Evolutionary conservation across 2,797 vertebrate genomes (phyloP).

Genomic region (Sylvia borin): DNA sequence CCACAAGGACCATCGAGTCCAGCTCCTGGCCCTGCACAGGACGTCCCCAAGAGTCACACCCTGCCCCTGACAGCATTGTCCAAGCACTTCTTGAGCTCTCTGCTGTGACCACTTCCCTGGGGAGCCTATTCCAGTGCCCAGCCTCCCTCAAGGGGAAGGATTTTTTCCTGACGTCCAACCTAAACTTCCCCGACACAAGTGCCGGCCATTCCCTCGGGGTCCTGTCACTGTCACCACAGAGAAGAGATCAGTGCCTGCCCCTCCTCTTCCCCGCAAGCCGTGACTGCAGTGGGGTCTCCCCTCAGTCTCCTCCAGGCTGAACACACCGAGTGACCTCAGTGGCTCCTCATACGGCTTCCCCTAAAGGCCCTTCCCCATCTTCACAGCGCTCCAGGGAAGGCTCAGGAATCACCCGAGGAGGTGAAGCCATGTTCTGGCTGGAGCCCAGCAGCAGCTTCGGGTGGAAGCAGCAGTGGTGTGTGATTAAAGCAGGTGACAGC

Average conservation of each 20-base stretch:
- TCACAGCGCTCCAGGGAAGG: neutral
- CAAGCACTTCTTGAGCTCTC: neutral
- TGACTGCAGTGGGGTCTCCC: rapidly evolving
- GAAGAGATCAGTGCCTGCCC: too few species aligned
- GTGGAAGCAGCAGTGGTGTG: neutral
- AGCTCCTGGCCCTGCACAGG: neutral
- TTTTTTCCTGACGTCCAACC: neutral
- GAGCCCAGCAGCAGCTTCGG: neutral
- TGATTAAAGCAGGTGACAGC: neutral
- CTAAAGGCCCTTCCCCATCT: too few species aligned
- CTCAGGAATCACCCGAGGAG: neutral
- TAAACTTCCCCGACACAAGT: neutral
- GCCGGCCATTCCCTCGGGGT: neutral
- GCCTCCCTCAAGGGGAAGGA: too few species aligned
- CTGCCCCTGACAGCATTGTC: neutral
- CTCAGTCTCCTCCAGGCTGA: neutral
- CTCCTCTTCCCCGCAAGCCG: neutral
- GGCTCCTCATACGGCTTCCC: rapidly evolving
- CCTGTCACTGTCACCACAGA: neutral
- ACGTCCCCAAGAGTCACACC: neutral
- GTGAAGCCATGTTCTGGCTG: neutral
- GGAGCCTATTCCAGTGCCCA: neutral
- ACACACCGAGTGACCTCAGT: neutral
- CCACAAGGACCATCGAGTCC: neutral
- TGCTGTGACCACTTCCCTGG: too few species aligned